Conservation (phyloP, 2,888 invertebrate genomes). For the Electrophaes corylata region DNA sequence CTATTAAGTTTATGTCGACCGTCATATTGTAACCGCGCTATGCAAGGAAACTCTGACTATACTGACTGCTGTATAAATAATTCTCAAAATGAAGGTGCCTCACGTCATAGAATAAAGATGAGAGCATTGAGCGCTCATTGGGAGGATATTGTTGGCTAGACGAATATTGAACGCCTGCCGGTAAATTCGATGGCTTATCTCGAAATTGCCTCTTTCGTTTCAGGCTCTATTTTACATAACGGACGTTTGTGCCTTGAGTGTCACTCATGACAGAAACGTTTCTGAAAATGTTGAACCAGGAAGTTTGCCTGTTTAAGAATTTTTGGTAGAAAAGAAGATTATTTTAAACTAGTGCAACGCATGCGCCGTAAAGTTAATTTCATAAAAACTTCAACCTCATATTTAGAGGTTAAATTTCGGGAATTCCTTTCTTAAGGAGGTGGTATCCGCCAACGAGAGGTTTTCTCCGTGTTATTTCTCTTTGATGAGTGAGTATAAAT, state of each 20-base stretch:
- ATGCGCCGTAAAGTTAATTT: no score
- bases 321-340: no score
- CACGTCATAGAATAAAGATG: constrained; percentile 74
- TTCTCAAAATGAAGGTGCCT: constrained; percentile 63
- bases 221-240: constrained; percentile 26
- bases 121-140: constrained; percentile 69
- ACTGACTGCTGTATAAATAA: constrained; percentile 57
- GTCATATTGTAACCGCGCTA: neutral
- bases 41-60: neutral
- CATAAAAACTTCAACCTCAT: no score
- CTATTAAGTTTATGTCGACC: neutral
- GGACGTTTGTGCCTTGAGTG: constrained; percentile 22
- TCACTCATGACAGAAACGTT: constrained; percentile 18
- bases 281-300: constrained; percentile 6
- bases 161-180: constrained; percentile 52
- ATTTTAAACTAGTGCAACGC: no score
- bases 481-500: no score
- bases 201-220: constrained; percentile 51
- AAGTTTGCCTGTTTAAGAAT: neutral
- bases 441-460: no score
- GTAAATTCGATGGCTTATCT: constrained; percentile 56
- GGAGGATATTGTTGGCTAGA: constrained; percentile 51
- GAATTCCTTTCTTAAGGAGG: no score
- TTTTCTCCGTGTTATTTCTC: no score
- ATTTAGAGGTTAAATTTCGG: no score